Conservation (phyloP, 2,113 vertebrate genomes). For the Pipa parva region DNA sequence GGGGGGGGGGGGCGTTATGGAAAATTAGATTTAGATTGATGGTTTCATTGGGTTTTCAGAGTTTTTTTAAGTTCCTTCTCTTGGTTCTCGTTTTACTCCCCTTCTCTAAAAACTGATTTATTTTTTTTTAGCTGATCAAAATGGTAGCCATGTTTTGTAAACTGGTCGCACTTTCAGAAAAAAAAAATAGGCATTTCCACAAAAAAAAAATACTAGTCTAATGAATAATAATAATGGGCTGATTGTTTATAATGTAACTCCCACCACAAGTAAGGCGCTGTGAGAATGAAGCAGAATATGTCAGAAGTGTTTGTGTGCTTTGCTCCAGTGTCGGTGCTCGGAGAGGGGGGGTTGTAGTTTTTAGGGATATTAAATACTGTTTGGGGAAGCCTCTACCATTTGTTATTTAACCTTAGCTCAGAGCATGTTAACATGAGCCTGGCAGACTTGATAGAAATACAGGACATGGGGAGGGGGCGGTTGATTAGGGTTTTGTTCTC, state of each 20-base stretch:
- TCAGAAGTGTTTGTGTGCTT: no score
- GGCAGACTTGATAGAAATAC: background rate
- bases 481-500: no score
- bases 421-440: background rate
- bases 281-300: no score
- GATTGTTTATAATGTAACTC: background rate
- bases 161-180: background rate
- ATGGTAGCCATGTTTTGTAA: conserved; percentile 26
- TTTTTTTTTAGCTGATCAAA: background rate
- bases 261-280: no score
- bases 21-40: conserved; percentile 14
- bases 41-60: conserved; percentile 13
- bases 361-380: no score
- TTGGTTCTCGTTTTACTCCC: background rate
- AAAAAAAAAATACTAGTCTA: no score
- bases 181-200: no score
- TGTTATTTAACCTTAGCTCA: background rate
- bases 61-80: conserved; percentile 5
- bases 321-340: background rate
- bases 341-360: background rate
- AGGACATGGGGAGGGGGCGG: no score
- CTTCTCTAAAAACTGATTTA: no score
- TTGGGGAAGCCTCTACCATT: background rate
- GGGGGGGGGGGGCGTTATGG: conserved; percentile 14
- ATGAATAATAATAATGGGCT: background rate